Conservation (phyloP, 2,797 vertebrate species). For the Phataginus tetradactyla region DNA sequence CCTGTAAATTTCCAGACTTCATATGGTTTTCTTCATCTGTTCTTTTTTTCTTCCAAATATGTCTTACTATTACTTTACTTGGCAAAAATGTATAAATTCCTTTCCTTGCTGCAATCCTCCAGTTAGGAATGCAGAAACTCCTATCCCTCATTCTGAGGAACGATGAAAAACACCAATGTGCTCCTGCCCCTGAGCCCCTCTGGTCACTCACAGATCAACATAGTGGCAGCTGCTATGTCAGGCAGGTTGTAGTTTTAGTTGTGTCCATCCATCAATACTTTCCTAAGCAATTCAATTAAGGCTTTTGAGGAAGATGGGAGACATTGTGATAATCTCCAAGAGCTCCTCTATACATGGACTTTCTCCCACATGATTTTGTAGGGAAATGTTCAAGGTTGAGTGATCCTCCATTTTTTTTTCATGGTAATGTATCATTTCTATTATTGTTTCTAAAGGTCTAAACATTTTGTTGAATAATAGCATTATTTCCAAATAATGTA, state of each 20-base stretch:
- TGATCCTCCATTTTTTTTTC: not conserved
- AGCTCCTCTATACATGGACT: not conserved
- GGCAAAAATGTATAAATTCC: conserved; percentile 46
- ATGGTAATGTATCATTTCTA: not conserved
- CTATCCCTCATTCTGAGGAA: conserved; percentile 27
- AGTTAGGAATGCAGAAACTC: conserved; percentile 24
- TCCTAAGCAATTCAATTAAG: conserved; percentile 51
- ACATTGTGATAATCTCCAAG: not conserved
- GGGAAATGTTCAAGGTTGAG: not conserved
- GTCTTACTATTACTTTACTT: conserved; percentile 47
- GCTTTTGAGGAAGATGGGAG: conserved; percentile 42
- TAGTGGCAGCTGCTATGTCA: not conserved
- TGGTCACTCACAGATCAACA: conserved; percentile 36
- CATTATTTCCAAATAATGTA: not conserved
- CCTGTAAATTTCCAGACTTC: not conserved
- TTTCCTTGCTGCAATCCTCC: conserved; percentile 4
- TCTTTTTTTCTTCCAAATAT: conserved; percentile 31
- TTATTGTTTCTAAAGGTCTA: not conserved
- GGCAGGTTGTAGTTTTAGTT: conserved; percentile 46
- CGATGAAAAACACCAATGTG: not conserved
- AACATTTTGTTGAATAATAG: not conserved
- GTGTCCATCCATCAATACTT: conserved; percentile 12
- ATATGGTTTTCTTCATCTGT: not conserved
- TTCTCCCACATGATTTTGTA: not conserved
- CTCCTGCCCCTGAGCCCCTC: not conserved